These are phyloP conservation scores for Aproaerema taeniolella DNA, from an alignment of 2,888 invertebrate genomes.

Conservation along the genomic window DNA sequence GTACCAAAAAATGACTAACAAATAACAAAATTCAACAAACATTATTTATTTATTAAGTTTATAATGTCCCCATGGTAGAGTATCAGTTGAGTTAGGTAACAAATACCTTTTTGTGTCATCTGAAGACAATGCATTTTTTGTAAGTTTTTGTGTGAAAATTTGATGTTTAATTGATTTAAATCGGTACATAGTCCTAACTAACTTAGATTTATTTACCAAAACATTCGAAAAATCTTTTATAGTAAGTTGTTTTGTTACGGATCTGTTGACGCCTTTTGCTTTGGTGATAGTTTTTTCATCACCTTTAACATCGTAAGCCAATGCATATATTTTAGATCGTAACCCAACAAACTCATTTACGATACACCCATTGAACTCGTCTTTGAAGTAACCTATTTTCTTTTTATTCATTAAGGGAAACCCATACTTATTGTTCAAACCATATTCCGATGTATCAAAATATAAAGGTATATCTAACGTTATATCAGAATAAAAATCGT, in stretches of 20 bases:
- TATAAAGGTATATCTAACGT: neutral
- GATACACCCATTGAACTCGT: neutral
- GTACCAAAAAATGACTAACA: neutral
- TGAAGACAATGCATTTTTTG: constrained; percentile 18
- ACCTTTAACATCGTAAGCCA: too few species aligned
- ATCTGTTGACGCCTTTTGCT: constrained; percentile 25
- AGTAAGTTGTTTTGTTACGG: constrained; percentile 18
- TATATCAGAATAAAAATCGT: neutral
- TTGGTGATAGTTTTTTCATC: constrained; percentile 21
- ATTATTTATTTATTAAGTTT: neutral
- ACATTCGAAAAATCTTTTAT: constrained; percentile 20
- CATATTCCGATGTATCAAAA: neutral
- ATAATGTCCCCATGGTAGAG: constrained; percentile 1
- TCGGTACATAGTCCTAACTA: constrained; percentile 15
- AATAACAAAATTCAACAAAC: neutral
- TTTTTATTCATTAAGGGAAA: neutral
- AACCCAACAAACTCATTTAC: neutral
- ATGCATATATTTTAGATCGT: neutral
- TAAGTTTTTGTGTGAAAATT: constrained; percentile 23
- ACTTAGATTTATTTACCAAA: constrained; percentile 16
- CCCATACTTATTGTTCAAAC: neutral
- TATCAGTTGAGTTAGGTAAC: constrained; percentile 9
- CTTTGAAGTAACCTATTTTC: neutral
- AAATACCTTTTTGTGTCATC: constrained; percentile 16
- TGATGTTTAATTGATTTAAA: constrained; percentile 22